A percentile compares a stretch with the other conserved stretches of the same genome.
phyloP scores from a whole-genome alignment of 2,797 vertebrate genomes.

The Bradypodion ventrale region DNA sequence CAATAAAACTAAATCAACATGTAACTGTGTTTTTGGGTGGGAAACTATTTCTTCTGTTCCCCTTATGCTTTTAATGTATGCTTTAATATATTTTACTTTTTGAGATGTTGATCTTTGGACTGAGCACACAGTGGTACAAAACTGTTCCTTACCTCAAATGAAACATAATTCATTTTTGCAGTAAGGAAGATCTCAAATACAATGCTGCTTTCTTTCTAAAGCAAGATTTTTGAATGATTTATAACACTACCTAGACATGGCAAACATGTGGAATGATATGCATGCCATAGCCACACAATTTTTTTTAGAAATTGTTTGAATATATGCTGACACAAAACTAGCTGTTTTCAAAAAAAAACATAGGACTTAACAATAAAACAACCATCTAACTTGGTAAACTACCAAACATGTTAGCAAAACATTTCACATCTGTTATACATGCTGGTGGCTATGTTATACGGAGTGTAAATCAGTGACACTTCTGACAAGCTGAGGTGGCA shows the following conservation, averaged over 20 bases:
- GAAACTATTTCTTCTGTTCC: not conserved
- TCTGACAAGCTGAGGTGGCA: not conserved
- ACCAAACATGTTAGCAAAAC: not conserved
- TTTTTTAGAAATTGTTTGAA: not conserved
- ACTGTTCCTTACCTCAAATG: not conserved
- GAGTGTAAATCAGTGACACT: not conserved
- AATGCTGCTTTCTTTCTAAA: not conserved
- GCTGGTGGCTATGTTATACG: not conserved
- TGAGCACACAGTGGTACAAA: not conserved
- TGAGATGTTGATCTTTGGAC: not conserved
- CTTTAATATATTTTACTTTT: not conserved
- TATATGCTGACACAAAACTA: not conserved
- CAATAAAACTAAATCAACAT: not conserved
- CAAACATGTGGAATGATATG: not conserved
- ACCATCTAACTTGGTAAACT: not conserved
- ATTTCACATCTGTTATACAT: not conserved
- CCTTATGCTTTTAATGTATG: not conserved
- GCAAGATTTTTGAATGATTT: not conserved
- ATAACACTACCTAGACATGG: not conserved
- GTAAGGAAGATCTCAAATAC: not conserved
- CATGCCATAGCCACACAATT: not conserved
- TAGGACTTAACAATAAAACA: not conserved
- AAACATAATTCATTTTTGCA: not conserved
- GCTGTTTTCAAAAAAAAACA: not conserved
- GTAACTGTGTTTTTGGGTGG: not conserved